Base-by-base conservation (phyloP, 1,140 invertebrate species). In the Neotoxoptera formosana region DNA sequence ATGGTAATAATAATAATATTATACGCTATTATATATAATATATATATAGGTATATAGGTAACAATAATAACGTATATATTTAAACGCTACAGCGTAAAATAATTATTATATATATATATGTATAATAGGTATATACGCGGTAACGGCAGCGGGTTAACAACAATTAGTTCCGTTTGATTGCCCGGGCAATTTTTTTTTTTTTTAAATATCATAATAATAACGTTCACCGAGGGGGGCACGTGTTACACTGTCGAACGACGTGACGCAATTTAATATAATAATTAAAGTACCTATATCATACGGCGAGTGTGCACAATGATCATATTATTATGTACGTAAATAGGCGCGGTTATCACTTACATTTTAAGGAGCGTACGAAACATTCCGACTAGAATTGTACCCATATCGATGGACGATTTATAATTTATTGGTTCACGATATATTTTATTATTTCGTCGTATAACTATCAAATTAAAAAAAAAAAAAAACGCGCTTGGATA, bases 81-180 rank as follows among this genome's bases (percentile, higher is more conserved):
- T 30, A 67, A 67, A 67, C 60, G 60, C 4, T n/a, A n/a, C 30
- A 67, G 14, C n/a, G 30, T 67, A n/a, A 67, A 11, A 2, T n/a
- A 67, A 67, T 67, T 17, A n/a, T n/a, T 20, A 67, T 67, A n/a
- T 67, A 67, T 60, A 30, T 3, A 30, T 30, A 1, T 56, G 25
- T 25, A 56, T 25, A 56, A 60, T 60, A 60, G n/a, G n/a, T n/a
- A n/a, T 41, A 30, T 17, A 23, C 21, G 21, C 21, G 51, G 51
- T 76, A 76, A 76, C 60, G 30, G 30, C 30, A 14, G 11, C 14
- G 11, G 11, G 30, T 67, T 67, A 67, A 67, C 60, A 67, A 67
- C n/a, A 76, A 34, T 76, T n/a, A n/a, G 60, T 76, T n/a, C n/a
- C 60, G n/a, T 76, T 76, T 76, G 30, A 76, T 76, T 76, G 60